These are phyloP conservation scores for Orthosia gothica DNA, from an alignment of 2,888 invertebrate genomes.

Conservation along the genomic window DNA sequence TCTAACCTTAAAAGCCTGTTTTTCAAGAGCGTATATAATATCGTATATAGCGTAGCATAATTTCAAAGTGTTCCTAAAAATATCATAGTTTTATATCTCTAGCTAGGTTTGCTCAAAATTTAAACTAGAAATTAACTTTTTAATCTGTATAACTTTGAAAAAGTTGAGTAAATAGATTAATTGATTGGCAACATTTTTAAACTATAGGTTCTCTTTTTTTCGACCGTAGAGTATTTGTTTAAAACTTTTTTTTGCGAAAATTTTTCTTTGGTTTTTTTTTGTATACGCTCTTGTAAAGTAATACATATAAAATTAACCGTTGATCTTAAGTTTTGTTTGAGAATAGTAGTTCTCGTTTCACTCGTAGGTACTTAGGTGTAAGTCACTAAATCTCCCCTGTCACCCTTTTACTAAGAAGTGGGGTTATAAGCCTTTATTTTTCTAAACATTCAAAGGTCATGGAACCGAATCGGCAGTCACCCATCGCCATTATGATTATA, in stretches of 20 bases:
- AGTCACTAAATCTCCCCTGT: slow-evolving; percentile 55
- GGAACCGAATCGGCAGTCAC: neutral
- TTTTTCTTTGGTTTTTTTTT: slow-evolving; percentile 12
- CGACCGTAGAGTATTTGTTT: slow-evolving; percentile 21
- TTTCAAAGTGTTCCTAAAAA: slow-evolving; percentile 1
- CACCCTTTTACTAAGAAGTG: neutral
- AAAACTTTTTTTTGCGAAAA: neutral
- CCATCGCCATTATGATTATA: neutral
- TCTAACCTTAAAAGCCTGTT: slow-evolving; percentile 43
- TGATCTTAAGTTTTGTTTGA: slow-evolving; percentile 60
- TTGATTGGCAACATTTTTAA: slow-evolving; percentile 40
- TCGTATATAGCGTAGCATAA: slow-evolving; percentile 36
- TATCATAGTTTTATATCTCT: slow-evolving; percentile 21
- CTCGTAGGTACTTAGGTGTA: slow-evolving; percentile 61
- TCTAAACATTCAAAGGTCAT: neutral
- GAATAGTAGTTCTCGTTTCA: slow-evolving; percentile 62
- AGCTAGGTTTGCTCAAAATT: slow-evolving; percentile 36
- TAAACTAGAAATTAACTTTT: slow-evolving; percentile 1
- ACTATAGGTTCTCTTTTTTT: neutral
- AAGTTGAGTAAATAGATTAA: slow-evolving; percentile 38
- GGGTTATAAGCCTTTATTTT: slow-evolving; percentile 19
- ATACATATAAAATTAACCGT: slow-evolving; percentile 49
- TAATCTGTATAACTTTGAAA: slow-evolving; percentile 19
- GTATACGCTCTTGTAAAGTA: slow-evolving; percentile 61
- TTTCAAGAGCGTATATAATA: slow-evolving; percentile 60